Conservation (phyloP, 1,140 invertebrate genomes). For the Andricus grossulariae region DNA sequence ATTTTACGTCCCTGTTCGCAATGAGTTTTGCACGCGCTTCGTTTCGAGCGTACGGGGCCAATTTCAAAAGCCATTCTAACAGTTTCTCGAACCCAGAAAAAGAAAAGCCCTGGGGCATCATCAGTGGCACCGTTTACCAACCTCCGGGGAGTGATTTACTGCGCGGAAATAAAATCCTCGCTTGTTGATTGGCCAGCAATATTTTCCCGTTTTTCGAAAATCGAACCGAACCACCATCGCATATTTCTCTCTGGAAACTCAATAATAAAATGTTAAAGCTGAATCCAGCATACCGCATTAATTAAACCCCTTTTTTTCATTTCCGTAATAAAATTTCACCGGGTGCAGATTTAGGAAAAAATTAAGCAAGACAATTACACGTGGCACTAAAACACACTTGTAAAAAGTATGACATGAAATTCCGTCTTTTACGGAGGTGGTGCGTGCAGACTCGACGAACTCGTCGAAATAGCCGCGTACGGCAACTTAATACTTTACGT, state of each 20-base stretch:
- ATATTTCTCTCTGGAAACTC: neutral
- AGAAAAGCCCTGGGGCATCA: neutral
- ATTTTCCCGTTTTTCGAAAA: neutral
- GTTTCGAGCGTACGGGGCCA: neutral
- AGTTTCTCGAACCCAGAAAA: neutral
- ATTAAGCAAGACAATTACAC: slow-evolving; percentile 17
- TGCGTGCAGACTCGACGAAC: slow-evolving; percentile 33
- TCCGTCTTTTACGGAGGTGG: slow-evolving; percentile 1
- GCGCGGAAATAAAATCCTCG: neutral
- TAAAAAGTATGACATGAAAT: slow-evolving; percentile 15
- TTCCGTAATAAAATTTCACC: neutral
- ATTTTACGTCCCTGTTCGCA: slow-evolving; percentile 15
- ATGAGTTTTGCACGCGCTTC: neutral
- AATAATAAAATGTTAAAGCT: neutral
- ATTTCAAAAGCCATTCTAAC: slow-evolving; percentile 26
- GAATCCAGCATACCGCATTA: neutral
- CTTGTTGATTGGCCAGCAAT: neutral
- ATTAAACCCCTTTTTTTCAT: neutral
- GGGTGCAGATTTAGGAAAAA: neutral
- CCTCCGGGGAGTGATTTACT: neutral
- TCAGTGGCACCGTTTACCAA: neutral
- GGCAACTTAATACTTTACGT: slow-evolving; percentile 41
- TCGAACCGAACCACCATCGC: too few relatives aligned
- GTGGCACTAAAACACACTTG: slow-evolving; percentile 8
- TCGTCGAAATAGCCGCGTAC: slow-evolving; percentile 24